Evolutionary conservation across 2,888 invertebrate species (phyloP).

Genomic region (Rotaria socialis): DNA sequence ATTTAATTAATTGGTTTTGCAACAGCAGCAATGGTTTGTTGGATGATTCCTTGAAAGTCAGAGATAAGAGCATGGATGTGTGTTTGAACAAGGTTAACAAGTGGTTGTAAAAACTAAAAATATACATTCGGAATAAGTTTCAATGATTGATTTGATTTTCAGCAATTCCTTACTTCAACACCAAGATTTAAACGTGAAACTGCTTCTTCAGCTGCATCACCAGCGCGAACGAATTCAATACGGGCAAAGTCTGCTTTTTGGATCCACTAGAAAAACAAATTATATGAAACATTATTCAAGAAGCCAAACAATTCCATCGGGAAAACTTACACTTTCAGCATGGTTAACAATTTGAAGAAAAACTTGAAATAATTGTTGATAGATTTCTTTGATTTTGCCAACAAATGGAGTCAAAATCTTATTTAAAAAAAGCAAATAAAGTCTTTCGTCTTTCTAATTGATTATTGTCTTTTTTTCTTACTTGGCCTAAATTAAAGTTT

Average conservation of each 20-base stretch:
- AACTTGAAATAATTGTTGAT: not conserved
- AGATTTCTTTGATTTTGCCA: not conserved
- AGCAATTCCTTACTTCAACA: not conserved
- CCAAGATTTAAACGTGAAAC: not conserved
- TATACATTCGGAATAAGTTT: not conserved
- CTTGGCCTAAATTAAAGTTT: not conserved
- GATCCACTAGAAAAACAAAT: not conserved
- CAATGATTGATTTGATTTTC: not conserved
- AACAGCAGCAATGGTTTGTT: too few species aligned
- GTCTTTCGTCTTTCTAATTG: not conserved
- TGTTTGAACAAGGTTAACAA: not conserved
- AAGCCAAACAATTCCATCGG: not conserved
- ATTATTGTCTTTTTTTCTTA: not conserved
- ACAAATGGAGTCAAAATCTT: not conserved
- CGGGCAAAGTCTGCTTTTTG: not conserved
- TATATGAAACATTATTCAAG: not conserved
- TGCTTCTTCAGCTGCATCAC: not conserved
- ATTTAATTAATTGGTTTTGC: too few species aligned
- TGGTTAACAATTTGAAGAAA: not conserved
- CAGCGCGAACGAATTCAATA: not conserved
- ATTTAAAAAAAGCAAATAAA: not conserved
- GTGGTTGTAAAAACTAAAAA: constrained; percentile 14
- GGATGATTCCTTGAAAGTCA: not conserved
- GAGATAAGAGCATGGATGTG: not conserved
- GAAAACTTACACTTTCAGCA: not conserved